A percentile compares a stretch with the other conserved stretches of the same genome.
Evolutionary conservation across 2,888 invertebrate genomes (phyloP).

Genomic region (Formica aserva): DNA sequence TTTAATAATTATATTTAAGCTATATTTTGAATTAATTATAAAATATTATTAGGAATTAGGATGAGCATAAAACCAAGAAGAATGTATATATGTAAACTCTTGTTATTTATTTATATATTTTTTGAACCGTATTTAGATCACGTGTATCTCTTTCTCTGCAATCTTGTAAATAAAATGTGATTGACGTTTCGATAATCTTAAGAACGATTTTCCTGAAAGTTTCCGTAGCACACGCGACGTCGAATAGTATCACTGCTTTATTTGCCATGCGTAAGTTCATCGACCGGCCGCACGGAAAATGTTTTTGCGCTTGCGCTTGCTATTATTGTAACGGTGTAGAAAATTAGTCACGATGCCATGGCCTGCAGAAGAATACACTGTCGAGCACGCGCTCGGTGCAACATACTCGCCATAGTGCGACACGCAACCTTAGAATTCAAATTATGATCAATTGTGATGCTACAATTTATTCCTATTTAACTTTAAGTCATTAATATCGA

Average conservation of each 20-base stretch:
- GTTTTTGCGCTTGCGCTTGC: slow-evolving; percentile 53
- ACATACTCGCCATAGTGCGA: neutral
- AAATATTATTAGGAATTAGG: neutral
- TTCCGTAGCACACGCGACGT: slow-evolving; percentile 31
- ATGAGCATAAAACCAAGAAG: neutral
- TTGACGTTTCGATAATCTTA: slow-evolving; percentile 9
- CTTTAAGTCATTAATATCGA: neutral
- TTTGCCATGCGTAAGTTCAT: slow-evolving; percentile 50
- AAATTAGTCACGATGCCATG: slow-evolving; percentile 58
- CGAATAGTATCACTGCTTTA: slow-evolving; percentile 41
- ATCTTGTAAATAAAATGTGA: neutral
- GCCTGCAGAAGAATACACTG: slow-evolving; percentile 32
- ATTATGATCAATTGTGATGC: slow-evolving; percentile 3
- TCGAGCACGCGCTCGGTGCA: slow-evolving; percentile 34
- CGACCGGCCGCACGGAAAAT: slow-evolving; percentile 53
- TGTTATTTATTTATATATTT: neutral
- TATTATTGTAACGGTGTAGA: slow-evolving; percentile 60
- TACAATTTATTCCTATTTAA: neutral
- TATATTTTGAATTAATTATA: neutral
- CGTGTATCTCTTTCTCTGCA: neutral
- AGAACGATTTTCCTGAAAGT: slow-evolving; percentile 1
- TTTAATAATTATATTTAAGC: neutral
- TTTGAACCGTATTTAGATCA: neutral
- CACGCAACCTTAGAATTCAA: slow-evolving; percentile 4
- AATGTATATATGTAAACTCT: neutral